These are phyloP conservation scores for Agriotes lineatus DNA, from an alignment of 2,888 invertebrate species.

Conservation along the genomic window DNA sequence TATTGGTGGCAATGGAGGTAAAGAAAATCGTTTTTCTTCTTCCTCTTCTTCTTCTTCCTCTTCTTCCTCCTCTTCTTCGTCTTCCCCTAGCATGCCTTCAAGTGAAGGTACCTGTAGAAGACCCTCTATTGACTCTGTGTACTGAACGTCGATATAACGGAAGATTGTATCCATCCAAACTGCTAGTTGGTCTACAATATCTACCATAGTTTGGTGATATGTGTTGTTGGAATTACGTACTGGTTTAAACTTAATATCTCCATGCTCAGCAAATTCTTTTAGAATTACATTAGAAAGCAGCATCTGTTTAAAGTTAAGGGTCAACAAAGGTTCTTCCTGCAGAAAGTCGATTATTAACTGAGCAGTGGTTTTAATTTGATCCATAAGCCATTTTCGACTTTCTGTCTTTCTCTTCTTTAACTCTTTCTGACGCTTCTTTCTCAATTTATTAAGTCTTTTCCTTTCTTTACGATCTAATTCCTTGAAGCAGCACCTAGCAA, in stretches of 20 bases:
- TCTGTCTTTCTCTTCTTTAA: constrained; percentile 47
- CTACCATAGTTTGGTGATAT: constrained; percentile 47
- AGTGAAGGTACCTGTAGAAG: constrained; percentile 43
- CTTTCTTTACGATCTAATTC: constrained; percentile 51
- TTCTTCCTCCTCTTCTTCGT: constrained; percentile 28
- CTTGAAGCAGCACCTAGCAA: constrained; percentile 59
- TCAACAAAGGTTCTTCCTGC: constrained; percentile 53
- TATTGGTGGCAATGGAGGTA: constrained; percentile 16
- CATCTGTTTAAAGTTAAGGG: constrained; percentile 58
- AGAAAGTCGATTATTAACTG: constrained; percentile 53
- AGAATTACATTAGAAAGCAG: constrained; percentile 56
- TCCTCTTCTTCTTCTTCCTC: constrained; percentile 34
- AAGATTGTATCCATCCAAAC: constrained; percentile 59
- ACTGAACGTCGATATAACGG: constrained; percentile 57
- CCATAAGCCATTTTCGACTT: constrained; percentile 46
- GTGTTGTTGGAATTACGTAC: constrained; percentile 51
- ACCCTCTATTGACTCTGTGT: constrained; percentile 56
- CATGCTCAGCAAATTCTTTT: constrained; percentile 41
- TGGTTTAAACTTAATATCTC: constrained; percentile 47
- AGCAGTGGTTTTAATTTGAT: constrained; percentile 30
- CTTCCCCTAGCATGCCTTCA: constrained; percentile 42
- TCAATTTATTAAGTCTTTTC: constrained; percentile 30
- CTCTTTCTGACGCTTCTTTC: constrained; percentile 44
- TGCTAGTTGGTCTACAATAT: constrained; percentile 57
- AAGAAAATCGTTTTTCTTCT: constrained; percentile 27